These are phyloP conservation scores for Poecilia picta DNA, from an alignment of 2,797 vertebrate species.

Conservation along the genomic window DNA sequence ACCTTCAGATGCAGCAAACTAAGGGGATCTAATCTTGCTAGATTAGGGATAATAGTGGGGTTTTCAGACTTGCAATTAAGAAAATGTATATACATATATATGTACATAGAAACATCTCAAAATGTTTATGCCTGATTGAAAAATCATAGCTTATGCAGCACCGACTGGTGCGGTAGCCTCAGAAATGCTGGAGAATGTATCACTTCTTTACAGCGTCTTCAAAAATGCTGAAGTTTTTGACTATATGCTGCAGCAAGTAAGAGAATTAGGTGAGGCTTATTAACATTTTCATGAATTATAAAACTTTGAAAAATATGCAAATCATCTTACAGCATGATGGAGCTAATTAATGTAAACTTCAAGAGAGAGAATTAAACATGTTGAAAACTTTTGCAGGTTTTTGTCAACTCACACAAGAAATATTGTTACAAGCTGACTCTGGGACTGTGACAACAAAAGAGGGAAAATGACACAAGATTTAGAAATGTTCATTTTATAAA, in stretches of 20 bases:
- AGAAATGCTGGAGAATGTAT: background rate
- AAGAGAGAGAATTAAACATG: too few relatives aligned
- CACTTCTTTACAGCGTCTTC: background rate
- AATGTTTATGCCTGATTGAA: background rate
- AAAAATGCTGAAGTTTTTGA: background rate
- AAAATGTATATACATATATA: background rate
- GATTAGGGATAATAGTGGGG: background rate
- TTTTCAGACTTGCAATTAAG: background rate
- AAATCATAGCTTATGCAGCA: background rate
- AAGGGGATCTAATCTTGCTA: background rate
- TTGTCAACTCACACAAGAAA: background rate
- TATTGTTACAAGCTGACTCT: too few relatives aligned
- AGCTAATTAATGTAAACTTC: background rate
- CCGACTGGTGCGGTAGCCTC: background rate
- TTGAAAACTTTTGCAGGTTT: background rate
- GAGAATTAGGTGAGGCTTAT: background rate
- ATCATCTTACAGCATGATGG: background rate
- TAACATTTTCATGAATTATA: constrained; percentile 5
- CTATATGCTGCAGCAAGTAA: constrained; percentile 6
- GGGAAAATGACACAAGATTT: too few relatives aligned
- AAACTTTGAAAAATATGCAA: background rate
- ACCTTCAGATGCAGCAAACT: background rate
- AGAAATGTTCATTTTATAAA: too few relatives aligned
- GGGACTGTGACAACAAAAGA: too few relatives aligned
- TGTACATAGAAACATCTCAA: background rate